Evolutionary conservation across 2,113 vertebrate genomes (phyloP), one percentile per base, ranked within the genome.

Genomic region (Corythornis cristatus): DNA sequence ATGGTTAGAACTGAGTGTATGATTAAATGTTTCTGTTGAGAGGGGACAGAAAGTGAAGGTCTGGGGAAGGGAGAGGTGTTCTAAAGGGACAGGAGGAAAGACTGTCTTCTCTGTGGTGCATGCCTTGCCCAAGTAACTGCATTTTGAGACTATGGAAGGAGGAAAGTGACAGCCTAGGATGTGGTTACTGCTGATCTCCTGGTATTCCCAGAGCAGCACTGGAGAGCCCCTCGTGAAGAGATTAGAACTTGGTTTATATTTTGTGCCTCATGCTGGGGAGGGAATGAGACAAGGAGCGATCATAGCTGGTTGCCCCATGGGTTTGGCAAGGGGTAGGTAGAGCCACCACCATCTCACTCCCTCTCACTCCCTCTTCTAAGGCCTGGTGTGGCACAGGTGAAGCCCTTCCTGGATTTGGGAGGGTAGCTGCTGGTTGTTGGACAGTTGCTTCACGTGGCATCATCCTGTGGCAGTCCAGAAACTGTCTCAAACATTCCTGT

Each of bases 161-260:
- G 65, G 58, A 72, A 78, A 84, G 42, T 74, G 87, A 75, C 83
- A 87, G 33, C 58, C 61, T 90, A 45, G 57, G 42, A 87, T 60
- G 72, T 73, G 81, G 35, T 93, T 74, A 45, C 60, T 95, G 57
- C 53, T 65, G 91, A 64, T 93, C 71, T 81, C 43, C 58, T 89
- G 82, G 50, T 81, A 73, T 57, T 82, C 57, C 91, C 72, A 77
- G 64, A 83, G 62, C 66, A 91, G 60, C 0, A 0, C 56, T 77
- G 31, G 48, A 83, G 87, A 90, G 64, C 65, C 71, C 53, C 71
- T 96, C 60, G 85, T 96, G 91, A 89, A 62, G 60, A 83, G 74
- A 71, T 93, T 77, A 93, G 67, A 79, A 72, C 8, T 87, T 73
- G 58, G 70, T 56, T 86, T 89, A 42, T 29, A n/a, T 79, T 89